A percentile compares a stretch with the other conserved stretches of the same genome.
Evolutionary conservation across 2,113 vertebrate genomes (phyloP).

Genomic region (Pachycephala philippinensis): DNA sequence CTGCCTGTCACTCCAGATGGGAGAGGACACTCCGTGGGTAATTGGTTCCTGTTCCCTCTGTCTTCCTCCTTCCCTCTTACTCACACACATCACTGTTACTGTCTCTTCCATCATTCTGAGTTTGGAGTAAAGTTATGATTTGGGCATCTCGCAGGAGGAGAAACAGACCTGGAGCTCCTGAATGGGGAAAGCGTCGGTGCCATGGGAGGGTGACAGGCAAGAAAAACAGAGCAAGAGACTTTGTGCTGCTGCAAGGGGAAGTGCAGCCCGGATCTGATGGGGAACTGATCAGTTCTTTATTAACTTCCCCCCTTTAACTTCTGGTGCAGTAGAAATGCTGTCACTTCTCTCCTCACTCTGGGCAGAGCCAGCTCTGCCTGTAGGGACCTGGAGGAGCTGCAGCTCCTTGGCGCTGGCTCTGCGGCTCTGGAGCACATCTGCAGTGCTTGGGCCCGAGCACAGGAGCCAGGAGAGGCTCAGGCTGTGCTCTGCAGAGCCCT

Average conservation of each 20-base stretch:
- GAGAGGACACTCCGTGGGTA: slow-evolving; percentile 66
- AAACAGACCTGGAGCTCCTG: neutral
- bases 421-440: neutral
- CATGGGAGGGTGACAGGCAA: neutral
- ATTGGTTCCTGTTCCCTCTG: slow-evolving; percentile 64
- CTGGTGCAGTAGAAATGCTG: neutral
- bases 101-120: neutral
- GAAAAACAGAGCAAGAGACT: neutral
- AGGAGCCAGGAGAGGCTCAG: neutral
- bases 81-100: neutral
- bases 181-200: neutral
- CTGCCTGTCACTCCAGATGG: slow-evolving; percentile 72
- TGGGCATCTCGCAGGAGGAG: neutral
- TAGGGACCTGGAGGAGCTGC: neutral
- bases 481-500: neutral
- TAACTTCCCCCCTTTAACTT: neutral
- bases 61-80: slow-evolving; percentile 32
- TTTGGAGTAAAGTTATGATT: neutral
- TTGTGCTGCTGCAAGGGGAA: neutral
- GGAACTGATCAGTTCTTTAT: neutral
- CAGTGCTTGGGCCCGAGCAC: neutral
- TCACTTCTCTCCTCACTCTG: neutral
- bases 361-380: neutral
- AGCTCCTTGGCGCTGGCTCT: neutral
- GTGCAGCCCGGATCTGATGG: fast-evolving